Conservation (phyloP, 2,888 invertebrate genomes). For the Melikaiella ostensackeni region DNA sequence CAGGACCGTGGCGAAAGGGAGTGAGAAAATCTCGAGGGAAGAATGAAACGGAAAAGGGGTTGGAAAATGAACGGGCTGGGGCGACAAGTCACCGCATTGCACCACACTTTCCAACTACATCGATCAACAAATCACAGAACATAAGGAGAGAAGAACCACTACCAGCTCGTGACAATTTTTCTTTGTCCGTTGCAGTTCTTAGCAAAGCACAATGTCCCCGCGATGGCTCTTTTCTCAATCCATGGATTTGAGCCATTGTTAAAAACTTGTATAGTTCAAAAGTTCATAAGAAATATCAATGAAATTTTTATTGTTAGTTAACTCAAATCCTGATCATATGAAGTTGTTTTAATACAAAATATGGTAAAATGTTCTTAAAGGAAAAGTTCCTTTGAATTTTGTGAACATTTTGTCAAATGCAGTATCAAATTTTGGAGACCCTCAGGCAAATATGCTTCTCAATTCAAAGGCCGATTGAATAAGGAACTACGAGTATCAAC, state of each 20-base stretch:
- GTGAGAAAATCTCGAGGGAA: conserved; percentile 20
- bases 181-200: conserved; percentile 42
- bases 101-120: conserved; percentile 60
- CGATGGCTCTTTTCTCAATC: conserved; percentile 1
- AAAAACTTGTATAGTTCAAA: background rate
- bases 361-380: too few species aligned
- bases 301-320: too few species aligned
- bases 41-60: conserved; percentile 40
- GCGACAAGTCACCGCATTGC: conserved; percentile 58
- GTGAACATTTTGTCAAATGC: too few species aligned
- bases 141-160: conserved; percentile 17
- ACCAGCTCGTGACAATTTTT: conserved; percentile 39
- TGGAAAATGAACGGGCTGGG: conserved; percentile 41
- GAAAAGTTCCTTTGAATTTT: too few species aligned
- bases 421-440: too few species aligned
- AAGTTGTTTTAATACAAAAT: too few species aligned
- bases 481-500: background rate
- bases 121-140: conserved; percentile 64
- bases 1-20: conserved; percentile 10
- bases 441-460: background rate
- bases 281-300: background rate
- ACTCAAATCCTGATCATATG: too few species aligned
- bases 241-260: background rate
- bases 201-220: background rate
- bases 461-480: background rate